phyloP scores from a whole-genome alignment of 2,113 vertebrate genomes.

The Tylochromis polylepis region DNA sequence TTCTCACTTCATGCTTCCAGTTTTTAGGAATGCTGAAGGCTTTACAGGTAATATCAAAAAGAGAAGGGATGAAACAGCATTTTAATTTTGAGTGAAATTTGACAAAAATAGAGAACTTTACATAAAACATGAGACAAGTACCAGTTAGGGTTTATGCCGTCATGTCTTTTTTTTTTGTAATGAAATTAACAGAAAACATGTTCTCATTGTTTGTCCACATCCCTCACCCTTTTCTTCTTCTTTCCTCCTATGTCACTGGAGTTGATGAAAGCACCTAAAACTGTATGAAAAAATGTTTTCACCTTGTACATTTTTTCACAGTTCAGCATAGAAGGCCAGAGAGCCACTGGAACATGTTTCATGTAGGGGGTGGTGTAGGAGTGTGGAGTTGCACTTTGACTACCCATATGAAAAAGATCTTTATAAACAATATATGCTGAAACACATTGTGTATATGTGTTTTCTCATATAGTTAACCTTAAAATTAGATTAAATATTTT shows the following conservation, averaged over 20 bases:
- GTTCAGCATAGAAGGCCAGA: background rate
- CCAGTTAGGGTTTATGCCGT: background rate
- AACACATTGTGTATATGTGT: background rate
- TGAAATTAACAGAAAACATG: background rate
- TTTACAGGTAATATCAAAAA: background rate
- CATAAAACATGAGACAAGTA: background rate
- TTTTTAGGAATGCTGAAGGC: background rate
- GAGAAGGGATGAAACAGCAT: background rate
- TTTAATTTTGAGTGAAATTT: background rate
- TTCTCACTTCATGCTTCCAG: background rate
- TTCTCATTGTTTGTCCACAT: no score
- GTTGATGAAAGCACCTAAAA: background rate
- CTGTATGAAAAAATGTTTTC: background rate
- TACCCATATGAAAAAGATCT: rapidly evolving
- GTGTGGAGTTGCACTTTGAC: background rate
- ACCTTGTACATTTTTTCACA: background rate
- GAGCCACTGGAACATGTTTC: background rate
- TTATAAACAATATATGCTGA: background rate
- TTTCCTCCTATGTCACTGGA: background rate
- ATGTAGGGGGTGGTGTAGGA: background rate
- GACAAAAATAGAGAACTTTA: background rate
- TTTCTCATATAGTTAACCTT: background rate
- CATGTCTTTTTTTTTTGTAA: background rate
- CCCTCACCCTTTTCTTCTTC: background rate
- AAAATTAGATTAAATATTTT: background rate